Evolutionary conservation across 92 coral and sea anemone genomes (phyloP), one percentile per base, ranked within the genome.

Genomic region (Phenganax marumi): DNA sequence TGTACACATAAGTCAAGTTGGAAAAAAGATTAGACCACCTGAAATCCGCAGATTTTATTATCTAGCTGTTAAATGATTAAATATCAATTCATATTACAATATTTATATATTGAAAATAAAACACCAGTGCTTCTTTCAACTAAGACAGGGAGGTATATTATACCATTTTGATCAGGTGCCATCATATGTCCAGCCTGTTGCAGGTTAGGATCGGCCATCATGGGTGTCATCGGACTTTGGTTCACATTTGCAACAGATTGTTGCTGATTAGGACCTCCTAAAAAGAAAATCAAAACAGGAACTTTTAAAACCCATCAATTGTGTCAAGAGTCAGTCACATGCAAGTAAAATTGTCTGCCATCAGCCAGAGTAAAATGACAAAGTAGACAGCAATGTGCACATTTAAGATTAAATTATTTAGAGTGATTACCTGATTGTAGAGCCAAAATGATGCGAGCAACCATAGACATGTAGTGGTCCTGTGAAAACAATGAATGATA

Each of bases 391-490:
- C 21, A 23, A 6, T 22, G 16, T 9, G 1, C 70, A 63, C 70
- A 33, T 33, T 33, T 33, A 33, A 33, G 43, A 33, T 1, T 33
- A 33, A 33, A 33, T 33, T 1, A 33, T 33, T 33, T 33, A 33
- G 43, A 62, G 8, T 52, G n/a, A 11, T 39, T 77, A 57, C 81
- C 81, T 77, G 48, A 17, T 18, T 65, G 68, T 13, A 46, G 48
- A 8, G 68, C 70, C 57, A 78, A 62, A 49, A 78, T 78, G 55
- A 92, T 82, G 51, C 92, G 90, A 10, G 97, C 97, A 47, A 92
- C 93, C 87, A 84, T 88, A 48, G 90, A 76, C 80, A 92, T 88
- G 88, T 92, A 92, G 3, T 88, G 90, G 58, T 86, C 97, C 97
- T 92, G 19, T 47, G 74, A 79, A 70, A 22, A 73, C 72, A 66